Conservation (phyloP, 2,113 vertebrate genomes). For the Chionis minor region DNA sequence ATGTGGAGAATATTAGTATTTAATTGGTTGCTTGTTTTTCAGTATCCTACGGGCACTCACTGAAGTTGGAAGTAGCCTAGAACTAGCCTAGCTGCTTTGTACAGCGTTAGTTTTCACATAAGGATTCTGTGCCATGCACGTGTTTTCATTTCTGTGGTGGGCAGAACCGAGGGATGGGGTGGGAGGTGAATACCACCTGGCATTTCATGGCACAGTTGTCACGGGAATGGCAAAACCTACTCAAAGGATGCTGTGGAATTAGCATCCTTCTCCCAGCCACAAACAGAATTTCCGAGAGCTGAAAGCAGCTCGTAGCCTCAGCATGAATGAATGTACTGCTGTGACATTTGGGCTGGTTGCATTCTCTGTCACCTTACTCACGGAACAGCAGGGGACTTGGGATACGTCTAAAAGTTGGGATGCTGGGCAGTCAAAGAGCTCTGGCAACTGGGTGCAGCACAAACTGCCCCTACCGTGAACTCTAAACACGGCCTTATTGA, state of each 20-base stretch:
- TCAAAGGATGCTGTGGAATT: background rate
- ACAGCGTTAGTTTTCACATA: background rate
- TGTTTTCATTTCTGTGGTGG: background rate
- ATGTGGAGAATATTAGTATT: background rate
- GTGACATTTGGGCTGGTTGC: background rate
- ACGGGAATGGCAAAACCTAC: background rate
- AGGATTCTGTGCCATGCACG: background rate
- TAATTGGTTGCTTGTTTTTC: background rate
- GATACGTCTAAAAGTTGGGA: background rate
- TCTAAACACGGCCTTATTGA: background rate
- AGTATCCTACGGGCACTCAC: background rate
- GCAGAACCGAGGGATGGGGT: background rate
- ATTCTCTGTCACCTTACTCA: background rate
- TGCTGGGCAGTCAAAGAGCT: background rate
- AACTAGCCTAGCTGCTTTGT: background rate
- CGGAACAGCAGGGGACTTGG: background rate
- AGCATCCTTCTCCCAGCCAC: background rate
- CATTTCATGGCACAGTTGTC: background rate
- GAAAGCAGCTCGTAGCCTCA: background rate
- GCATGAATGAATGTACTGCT: background rate
- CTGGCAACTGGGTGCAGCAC: background rate
- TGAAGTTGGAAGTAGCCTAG: background rate
- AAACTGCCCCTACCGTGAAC: background rate
- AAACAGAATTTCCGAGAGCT: background rate
- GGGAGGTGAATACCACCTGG: conserved; percentile 10